Evolutionary conservation across 2,888 invertebrate species (phyloP).

Genomic region (Diaperis boleti): DNA sequence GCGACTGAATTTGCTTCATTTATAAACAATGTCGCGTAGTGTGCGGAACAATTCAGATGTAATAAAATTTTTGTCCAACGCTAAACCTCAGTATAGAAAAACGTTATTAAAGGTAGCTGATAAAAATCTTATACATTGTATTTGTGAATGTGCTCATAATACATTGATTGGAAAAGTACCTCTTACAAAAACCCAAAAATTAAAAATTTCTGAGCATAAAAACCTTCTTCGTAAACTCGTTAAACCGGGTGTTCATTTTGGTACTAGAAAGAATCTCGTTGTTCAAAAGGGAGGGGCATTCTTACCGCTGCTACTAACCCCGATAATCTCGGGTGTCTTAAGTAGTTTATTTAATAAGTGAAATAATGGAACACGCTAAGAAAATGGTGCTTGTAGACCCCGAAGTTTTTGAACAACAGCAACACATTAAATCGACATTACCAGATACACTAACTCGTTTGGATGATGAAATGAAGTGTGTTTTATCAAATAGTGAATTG

Average conservation of each 20-base stretch:
- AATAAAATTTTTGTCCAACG: constrained; percentile 21
- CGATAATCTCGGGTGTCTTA: constrained; percentile 28
- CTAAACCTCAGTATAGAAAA: constrained; percentile 21
- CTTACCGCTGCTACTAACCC: constrained; percentile 25
- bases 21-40: constrained; percentile 24
- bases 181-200: constrained; percentile 7
- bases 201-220: constrained; percentile 21
- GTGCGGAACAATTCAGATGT: constrained; percentile 18
- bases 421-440: too few species aligned
- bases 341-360: constrained; percentile 12
- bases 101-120: constrained; percentile 24
- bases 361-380: constrained; percentile 13
- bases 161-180: constrained; percentile 30
- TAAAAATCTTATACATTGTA: too few species aligned
- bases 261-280: constrained; percentile 19
- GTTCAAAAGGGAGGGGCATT: constrained; percentile 36
- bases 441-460: constrained; percentile 5
- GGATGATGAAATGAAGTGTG: constrained; percentile 49
- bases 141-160: constrained; percentile 26
- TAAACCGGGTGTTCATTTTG: background rate
- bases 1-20: background rate
- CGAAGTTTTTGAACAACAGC: background rate
- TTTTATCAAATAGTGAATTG: constrained; percentile 38
- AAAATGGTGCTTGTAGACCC: background rate
- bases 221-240: background rate